phyloP scores from a whole-genome alignment of 2,888 invertebrate genomes.

The Epinotia ramella region DNA sequence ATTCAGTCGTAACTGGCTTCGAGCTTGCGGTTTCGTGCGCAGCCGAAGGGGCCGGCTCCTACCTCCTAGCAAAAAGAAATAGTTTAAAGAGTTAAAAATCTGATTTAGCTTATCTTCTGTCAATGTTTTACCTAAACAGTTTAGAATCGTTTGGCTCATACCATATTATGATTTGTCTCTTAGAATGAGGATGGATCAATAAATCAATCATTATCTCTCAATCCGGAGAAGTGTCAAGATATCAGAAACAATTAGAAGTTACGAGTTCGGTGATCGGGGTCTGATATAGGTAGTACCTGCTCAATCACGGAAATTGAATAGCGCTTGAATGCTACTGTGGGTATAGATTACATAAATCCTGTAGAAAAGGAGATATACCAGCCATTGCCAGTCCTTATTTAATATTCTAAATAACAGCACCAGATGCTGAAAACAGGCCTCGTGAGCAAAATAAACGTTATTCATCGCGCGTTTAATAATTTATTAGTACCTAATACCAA shows the following conservation, averaged over 20 bases:
- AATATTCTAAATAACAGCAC: too few species aligned
- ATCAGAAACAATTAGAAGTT: conserved; percentile 23
- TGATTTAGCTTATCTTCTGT: not conserved
- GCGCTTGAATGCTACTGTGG: not conserved
- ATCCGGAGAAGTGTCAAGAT: not conserved
- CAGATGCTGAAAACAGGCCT: too few species aligned
- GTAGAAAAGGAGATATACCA: not conserved
- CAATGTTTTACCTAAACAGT: not conserved
- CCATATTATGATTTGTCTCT: not conserved
- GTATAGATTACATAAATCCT: not conserved
- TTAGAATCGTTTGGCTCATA: not conserved
- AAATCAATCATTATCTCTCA: conserved; percentile 1
- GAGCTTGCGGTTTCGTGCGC: too few species aligned
- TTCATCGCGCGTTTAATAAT: too few species aligned
- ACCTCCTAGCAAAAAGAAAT: too few species aligned
- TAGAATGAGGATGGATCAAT: not conserved
- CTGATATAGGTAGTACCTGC: not conserved
- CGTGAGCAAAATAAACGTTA: too few species aligned
- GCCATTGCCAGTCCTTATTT: too few species aligned
- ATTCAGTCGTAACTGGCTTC: too few species aligned
- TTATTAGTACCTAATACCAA: too few species aligned
- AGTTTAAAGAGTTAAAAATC: not conserved
- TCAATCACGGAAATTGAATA: conserved; percentile 10
- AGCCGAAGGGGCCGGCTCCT: too few species aligned
- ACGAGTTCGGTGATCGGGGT: conserved; percentile 4